Conservation (phyloP, 2,797 vertebrate species). For the Labroides dimidiatus region DNA sequence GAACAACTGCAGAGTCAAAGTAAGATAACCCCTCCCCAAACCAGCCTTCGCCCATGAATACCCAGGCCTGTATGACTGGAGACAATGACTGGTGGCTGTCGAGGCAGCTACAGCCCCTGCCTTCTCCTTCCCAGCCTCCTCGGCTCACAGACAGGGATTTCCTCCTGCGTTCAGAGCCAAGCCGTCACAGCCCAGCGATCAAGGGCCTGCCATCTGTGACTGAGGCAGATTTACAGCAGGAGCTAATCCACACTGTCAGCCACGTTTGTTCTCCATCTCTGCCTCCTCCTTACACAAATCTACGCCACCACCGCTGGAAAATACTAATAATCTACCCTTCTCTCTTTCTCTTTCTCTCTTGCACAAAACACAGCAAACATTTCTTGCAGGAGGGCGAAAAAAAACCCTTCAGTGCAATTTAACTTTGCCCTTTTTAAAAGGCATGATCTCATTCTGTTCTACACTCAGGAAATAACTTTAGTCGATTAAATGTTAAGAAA, state of each 20-base stretch:
- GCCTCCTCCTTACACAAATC: slow-evolving; percentile 62
- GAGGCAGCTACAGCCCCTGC: slow-evolving; percentile 64
- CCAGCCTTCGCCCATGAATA: slow-evolving; percentile 54
- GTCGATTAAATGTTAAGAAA: slow-evolving; percentile 81
- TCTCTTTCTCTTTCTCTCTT: slow-evolving; percentile 2
- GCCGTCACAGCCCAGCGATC: slow-evolving; percentile 84
- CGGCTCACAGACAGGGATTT: slow-evolving; percentile 83
- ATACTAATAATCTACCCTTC: slow-evolving; percentile 49
- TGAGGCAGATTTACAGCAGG: slow-evolving; percentile 83
- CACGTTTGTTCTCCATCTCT: slow-evolving; percentile 75
- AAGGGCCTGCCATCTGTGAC: slow-evolving; percentile 85
- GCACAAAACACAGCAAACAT: slow-evolving; percentile 40
- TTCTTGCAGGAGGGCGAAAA: slow-evolving; percentile 35
- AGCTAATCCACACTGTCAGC: slow-evolving; percentile 84
- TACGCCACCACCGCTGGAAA: slow-evolving; percentile 45
- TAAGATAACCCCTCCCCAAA: slow-evolving; percentile 47
- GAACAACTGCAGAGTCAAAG: slow-evolving; percentile 63
- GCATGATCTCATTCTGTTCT: slow-evolving; percentile 76
- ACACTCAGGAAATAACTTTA: slow-evolving; percentile 76
- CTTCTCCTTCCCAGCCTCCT: slow-evolving; percentile 71
- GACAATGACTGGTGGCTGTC: slow-evolving; percentile 73
- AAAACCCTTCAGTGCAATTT: slow-evolving; percentile 56
- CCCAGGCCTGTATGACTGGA: slow-evolving; percentile 54
- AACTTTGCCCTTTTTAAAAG: slow-evolving; percentile 68
- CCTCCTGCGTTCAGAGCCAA: slow-evolving; percentile 82